Conservation (phyloP, 2,797 vertebrate genomes). For the Odontamblyopus rebecca region DNA sequence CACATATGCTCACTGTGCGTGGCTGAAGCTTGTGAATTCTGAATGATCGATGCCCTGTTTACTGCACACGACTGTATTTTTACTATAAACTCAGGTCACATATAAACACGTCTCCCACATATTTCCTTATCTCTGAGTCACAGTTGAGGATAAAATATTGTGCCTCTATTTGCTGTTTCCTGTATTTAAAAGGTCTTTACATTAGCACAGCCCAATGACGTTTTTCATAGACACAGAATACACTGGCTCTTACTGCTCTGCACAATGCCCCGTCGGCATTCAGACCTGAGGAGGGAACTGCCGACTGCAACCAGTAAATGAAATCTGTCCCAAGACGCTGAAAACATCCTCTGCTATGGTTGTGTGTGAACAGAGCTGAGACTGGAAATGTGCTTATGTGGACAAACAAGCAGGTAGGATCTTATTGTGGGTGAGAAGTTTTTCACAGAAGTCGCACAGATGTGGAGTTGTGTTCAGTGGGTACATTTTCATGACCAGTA, state of each 20-base stretch:
- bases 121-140: constrained; percentile 39
- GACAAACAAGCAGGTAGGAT: constrained; percentile 38
- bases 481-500: no score
- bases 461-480: constrained; percentile 26
- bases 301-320: constrained; percentile 29
- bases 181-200: constrained; percentile 28
- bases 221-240: constrained; percentile 33
- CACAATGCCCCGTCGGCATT: constrained; percentile 51
- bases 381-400: constrained; percentile 48
- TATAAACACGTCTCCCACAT: constrained; percentile 18
- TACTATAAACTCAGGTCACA: constrained; percentile 14
- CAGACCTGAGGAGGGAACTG: constrained; percentile 45
- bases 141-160: constrained; percentile 38
- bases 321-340: constrained; percentile 46
- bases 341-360: constrained; percentile 40
- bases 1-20: background rate
- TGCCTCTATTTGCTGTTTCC: constrained; percentile 8
- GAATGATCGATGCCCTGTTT: background rate
- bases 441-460: constrained; percentile 18
- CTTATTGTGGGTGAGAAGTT: constrained; percentile 35
- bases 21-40: background rate
- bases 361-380: constrained; percentile 22
- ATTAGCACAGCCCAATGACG: constrained; percentile 20
- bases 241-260: constrained; percentile 15
- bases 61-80: background rate